Conservation (phyloP, 2,113 vertebrate genomes). For the Mus pahari region DNA sequence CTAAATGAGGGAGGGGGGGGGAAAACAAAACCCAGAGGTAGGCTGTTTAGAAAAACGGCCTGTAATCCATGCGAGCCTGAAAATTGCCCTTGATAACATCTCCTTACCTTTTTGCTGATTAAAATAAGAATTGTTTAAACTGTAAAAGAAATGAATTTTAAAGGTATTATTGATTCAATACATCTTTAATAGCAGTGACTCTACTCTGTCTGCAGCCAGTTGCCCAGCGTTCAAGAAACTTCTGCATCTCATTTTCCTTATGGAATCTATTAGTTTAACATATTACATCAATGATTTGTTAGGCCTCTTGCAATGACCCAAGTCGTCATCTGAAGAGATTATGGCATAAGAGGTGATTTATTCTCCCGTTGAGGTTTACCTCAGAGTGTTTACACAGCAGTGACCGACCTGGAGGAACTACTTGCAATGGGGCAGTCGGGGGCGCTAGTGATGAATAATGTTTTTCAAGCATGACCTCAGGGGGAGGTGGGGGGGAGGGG, state of each 20-base stretch:
- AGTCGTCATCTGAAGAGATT: constrained; percentile 74
- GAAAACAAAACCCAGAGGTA: constrained; percentile 57
- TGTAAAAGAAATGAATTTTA: constrained; percentile 61
- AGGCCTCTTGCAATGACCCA: constrained; percentile 69
- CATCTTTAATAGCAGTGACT: constrained; percentile 73
- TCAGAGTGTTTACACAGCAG: constrained; percentile 72
- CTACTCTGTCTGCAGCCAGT: constrained; percentile 57
- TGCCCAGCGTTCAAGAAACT: constrained; percentile 58
- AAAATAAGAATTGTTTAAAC: constrained; percentile 80
- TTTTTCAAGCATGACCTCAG: constrained; percentile 71
- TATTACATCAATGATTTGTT: constrained; percentile 55
- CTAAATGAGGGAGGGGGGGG: not conserved
- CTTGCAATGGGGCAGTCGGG: not conserved
- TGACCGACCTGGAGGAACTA: constrained; percentile 64
- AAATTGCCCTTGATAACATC: constrained; percentile 68
- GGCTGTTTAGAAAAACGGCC: constrained; percentile 45
- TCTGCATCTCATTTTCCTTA: constrained; percentile 74
- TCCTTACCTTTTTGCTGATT: constrained; percentile 77
- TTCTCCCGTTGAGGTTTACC: constrained; percentile 77
- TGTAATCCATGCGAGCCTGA: constrained; percentile 55
- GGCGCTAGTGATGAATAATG: not conserved
- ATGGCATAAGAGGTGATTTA: constrained; percentile 69
- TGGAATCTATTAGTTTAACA: constrained; percentile 74
- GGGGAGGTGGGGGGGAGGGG: not conserved
- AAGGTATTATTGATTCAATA: constrained; percentile 79